Evolutionary conservation across 2,797 vertebrate genomes (phyloP).

Genomic region (Schizothorax lantsangensis): DNA sequence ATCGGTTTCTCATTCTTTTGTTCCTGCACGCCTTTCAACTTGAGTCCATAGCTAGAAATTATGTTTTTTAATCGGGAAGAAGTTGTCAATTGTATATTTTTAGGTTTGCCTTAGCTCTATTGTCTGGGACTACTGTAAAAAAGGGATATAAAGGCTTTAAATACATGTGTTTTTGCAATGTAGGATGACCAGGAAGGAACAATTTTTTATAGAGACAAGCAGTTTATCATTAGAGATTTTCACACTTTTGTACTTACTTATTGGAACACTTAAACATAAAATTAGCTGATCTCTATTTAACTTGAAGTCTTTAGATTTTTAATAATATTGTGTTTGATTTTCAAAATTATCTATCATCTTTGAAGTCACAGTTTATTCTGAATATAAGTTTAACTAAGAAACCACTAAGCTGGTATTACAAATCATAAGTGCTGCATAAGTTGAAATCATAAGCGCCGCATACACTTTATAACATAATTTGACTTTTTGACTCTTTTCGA

Average conservation of each 20-base stretch:
- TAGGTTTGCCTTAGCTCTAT: not conserved
- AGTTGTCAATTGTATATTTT: not conserved
- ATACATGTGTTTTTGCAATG: not conserved
- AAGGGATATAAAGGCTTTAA: not conserved
- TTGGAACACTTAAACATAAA: not conserved
- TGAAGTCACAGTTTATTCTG: not conserved
- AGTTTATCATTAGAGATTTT: not conserved
- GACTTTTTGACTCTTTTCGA: not conserved
- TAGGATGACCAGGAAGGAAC: not conserved
- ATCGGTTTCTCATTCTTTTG: slow-evolving; percentile 31
- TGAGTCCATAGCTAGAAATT: slow-evolving; percentile 2
- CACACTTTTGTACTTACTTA: not conserved
- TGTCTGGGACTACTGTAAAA: not conserved
- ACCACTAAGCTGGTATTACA: not conserved
- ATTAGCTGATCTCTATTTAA: not conserved
- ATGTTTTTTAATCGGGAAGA: slow-evolving; percentile 27
- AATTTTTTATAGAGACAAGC: not conserved
- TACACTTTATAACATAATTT: not conserved
- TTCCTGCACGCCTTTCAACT: slow-evolving; percentile 25
- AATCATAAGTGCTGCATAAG: not conserved
- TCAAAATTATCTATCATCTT: not conserved
- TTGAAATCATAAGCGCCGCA: not conserved
- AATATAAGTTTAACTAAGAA: not conserved
- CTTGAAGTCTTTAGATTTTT: too few species aligned
- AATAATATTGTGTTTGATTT: not conserved